Evolutionary conservation across 2,797 vertebrate genomes (phyloP).

Genomic region (Lophotriccus pileatus): DNA sequence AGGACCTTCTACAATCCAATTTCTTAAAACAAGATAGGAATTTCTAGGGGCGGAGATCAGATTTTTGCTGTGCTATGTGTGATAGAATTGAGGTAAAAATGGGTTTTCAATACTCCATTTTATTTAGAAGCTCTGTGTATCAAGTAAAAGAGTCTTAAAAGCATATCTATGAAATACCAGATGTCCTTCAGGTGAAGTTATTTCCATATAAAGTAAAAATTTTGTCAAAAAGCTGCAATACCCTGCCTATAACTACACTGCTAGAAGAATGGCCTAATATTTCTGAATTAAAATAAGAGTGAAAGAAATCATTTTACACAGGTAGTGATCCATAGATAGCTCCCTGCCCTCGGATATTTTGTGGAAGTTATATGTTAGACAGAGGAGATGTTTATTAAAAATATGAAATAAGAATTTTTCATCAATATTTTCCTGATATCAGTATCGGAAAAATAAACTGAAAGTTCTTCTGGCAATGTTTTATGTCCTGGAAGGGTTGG

Average conservation of each 20-base stretch:
- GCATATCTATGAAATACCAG: accelerated
- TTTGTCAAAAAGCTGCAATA: neutral
- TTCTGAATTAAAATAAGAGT: neutral
- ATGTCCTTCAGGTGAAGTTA: neutral
- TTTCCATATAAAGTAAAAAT: neutral
- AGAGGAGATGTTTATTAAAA: neutral
- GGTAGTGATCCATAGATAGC: neutral
- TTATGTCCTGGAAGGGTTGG: neutral
- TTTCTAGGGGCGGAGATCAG: neutral
- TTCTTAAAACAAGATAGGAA: neutral
- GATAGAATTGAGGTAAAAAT: neutral
- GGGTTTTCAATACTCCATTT: neutral
- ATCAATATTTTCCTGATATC: neutral
- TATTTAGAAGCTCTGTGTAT: neutral
- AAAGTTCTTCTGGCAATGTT: neutral
- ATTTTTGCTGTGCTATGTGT: neutral
- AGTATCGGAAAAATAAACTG: neutral
- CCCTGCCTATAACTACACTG: neutral
- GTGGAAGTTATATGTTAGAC: neutral
- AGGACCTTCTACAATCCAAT: neutral
- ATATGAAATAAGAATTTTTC: neutral
- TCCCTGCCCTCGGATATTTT: neutral
- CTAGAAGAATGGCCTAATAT: neutral
- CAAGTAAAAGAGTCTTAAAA: neutral
- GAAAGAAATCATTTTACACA: neutral